These are phyloP conservation scores for Bombyx mandarina DNA, from an alignment of 1,140 invertebrate genomes.

Conservation along the genomic window DNA sequence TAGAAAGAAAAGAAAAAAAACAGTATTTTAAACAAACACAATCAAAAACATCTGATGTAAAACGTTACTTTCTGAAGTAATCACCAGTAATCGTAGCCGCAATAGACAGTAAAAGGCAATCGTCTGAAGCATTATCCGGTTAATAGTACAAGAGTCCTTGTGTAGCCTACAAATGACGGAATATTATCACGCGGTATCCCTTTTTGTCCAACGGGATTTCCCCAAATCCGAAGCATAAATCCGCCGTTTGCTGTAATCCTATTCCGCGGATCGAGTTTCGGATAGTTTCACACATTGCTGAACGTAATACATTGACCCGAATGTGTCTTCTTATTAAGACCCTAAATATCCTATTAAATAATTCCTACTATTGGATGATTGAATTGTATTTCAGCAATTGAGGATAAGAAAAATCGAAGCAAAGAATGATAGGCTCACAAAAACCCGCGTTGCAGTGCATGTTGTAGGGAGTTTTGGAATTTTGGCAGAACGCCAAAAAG, in stretches of 20 bases:
- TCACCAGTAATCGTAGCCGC: too few relatives aligned
- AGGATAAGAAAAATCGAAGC: too few relatives aligned
- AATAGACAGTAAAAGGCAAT: too few relatives aligned
- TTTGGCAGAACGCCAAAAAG: too few relatives aligned
- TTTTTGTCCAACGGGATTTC: conserved; percentile 37
- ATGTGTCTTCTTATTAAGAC: conserved; percentile 12
- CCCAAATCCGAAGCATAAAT: conserved; percentile 48
- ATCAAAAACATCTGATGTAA: background rate
- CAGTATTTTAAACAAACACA: background rate
- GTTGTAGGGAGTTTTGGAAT: too few relatives aligned
- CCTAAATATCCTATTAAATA: conserved; percentile 1
- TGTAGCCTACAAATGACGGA: conserved; percentile 3
- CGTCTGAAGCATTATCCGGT: too few relatives aligned
- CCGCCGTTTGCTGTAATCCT: conserved; percentile 47
- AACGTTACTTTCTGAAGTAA: background rate
- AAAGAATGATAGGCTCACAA: too few relatives aligned
- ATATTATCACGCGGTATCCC: conserved; percentile 29
- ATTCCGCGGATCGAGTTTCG: conserved; percentile 25
- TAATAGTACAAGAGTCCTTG: too few relatives aligned
- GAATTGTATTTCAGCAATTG: too few relatives aligned
- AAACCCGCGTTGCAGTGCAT: too few relatives aligned
- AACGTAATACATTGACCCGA: conserved; percentile 29
- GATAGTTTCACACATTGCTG: conserved; percentile 35
- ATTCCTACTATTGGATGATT: too few relatives aligned
- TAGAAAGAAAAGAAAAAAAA: background rate